Percentiles rank a stretch among this genome's conserved stretches.
These are phyloP conservation scores for Noctuana brunneofusca DNA, from an alignment of 2,888 invertebrate species.

Conservation along the genomic window DNA sequence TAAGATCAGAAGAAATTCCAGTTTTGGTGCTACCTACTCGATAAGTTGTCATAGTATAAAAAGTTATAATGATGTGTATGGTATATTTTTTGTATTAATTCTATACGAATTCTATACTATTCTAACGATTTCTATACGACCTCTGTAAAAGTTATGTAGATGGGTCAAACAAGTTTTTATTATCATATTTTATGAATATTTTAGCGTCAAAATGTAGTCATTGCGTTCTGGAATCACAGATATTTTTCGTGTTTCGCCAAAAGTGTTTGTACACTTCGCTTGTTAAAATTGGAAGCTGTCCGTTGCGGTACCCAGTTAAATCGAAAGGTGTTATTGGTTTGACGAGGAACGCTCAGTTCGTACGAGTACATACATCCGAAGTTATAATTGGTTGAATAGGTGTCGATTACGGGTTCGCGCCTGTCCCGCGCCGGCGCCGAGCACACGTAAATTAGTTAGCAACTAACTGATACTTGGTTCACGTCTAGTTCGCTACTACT, in stretches of 20 bases:
- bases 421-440: conserved; percentile 41
- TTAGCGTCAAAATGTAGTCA: too few species aligned
- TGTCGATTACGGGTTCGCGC: conserved; percentile 60
- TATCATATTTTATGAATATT: too few species aligned
- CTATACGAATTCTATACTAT: too few species aligned
- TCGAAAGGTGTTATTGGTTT: conserved; percentile 24
- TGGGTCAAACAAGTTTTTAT: too few species aligned
- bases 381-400: conserved; percentile 72
- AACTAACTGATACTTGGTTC: conserved; percentile 67
- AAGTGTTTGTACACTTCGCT: not conserved
- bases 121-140: too few species aligned
- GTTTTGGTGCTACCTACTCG: too few species aligned
- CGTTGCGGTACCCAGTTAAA: not conserved
- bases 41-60: too few species aligned
- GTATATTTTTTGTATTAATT: too few species aligned
- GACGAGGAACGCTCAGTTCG: conserved; percentile 32
- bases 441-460: conserved; percentile 68
- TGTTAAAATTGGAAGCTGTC: not conserved
- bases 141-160: too few species aligned
- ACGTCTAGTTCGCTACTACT: conserved; percentile 55
- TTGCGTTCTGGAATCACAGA: too few species aligned
- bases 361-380: conserved; percentile 48
- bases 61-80: too few species aligned
- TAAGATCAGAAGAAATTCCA: too few species aligned
- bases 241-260: conserved; percentile 2